These are phyloP conservation scores for Crotalus viridis DNA, from an alignment of 2,113 vertebrate genomes.

Conservation along the genomic window DNA sequence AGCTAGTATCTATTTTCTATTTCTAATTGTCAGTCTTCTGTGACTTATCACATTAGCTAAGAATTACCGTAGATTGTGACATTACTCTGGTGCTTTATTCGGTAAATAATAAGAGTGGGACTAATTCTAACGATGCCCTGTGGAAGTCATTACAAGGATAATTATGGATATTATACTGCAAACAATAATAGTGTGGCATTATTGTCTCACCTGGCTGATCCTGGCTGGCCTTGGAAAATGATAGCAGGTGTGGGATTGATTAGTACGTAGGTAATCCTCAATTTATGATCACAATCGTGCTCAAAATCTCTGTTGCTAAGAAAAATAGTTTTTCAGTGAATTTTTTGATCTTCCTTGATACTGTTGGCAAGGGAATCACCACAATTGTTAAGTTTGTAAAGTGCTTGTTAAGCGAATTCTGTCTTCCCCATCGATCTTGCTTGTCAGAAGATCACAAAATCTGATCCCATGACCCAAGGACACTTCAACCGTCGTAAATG, in stretches of 20 bases:
- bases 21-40: not conserved
- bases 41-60: not conserved
- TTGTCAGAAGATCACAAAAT: too few species aligned
- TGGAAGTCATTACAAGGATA: not conserved
- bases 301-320: too few species aligned
- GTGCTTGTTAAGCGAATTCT: too few species aligned
- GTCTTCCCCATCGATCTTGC: too few species aligned
- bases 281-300: too few species aligned
- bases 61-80: not conserved
- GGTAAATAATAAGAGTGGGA: not conserved
- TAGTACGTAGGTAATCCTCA: too few species aligned
- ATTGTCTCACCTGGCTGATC: not conserved
- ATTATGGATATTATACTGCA: not conserved
- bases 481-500: too few species aligned
- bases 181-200: not conserved
- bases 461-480: too few species aligned
- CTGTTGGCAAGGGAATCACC: too few species aligned
- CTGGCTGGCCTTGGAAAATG: not conserved
- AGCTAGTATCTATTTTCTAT: not conserved
- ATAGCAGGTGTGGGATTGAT: not conserved
- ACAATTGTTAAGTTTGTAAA: too few species aligned
- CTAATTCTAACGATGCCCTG: not conserved
- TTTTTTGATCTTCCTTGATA: too few species aligned
- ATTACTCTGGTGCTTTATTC: not conserved
- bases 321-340: too few species aligned